Base-by-base conservation (phyloP, 2,888 invertebrate genomes). In the Mimachlamys varia region DNA sequence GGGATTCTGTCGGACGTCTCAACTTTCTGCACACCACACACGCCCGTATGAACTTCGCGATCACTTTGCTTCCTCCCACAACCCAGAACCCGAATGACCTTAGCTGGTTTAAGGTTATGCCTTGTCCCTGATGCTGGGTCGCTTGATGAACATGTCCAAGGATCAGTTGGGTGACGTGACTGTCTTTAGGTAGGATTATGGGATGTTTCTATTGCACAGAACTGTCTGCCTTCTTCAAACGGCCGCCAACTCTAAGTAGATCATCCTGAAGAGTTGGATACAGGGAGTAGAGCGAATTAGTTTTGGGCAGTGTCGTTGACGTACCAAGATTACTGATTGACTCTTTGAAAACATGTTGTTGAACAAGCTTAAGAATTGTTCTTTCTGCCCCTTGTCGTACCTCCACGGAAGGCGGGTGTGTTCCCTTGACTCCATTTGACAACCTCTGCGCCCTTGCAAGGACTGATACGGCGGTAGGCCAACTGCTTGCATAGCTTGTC, bases 141-240 rank as follows among this genome's bases (percentile, higher is more conserved):
- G 89, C 90, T 19, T 90, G 58, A 90, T 94, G 93, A 37, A 89
- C 89, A 91, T 93, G 87, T 17, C 88, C 44, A 38, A 93, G 49
- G 89, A 94, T 92, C 17, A 93, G 58, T 37, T 19, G 58, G 38
- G 94, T 91, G 4, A 94, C 88, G 88, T 93, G 92, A 55, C 87
- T 58, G 13, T 92, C 87, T 87, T 90, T 93, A 27, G 94, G 93
- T 22, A 94, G 49, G 49, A 94, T 93, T n/a, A 92, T 90, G 10
- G 93, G 93, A 53, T 94, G 92, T 37, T 92, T 94, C 22, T 53
- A 50, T 38, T 88, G 15, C 12, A 76, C 15, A 37, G 91, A 58
- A 27, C 92, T 37, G 27, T 88, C 38, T 7, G 93, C 50, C 2
- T 89, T 90, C 88, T 90, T 88, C 7, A 94, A 55, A 37, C 91